Evolutionary conservation across 2,797 vertebrate genomes (phyloP).

Genomic region (Rousettus madagascariensis): DNA sequence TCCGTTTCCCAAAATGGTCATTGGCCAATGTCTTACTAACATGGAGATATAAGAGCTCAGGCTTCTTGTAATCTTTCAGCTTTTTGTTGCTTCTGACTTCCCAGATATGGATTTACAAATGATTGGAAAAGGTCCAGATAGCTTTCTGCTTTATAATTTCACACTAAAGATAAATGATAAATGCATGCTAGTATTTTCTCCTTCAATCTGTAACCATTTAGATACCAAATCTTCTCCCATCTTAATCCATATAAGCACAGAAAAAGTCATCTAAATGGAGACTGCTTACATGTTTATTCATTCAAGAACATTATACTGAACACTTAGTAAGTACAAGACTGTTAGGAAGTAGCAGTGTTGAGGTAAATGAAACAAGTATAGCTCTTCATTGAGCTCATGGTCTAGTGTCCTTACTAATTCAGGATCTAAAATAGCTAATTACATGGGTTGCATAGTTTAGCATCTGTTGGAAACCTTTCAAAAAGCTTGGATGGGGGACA

Average conservation of each 20-base stretch:
- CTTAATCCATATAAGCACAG: not conserved
- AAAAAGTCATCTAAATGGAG: not conserved
- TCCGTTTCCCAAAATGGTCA: not conserved
- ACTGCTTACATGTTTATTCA: not conserved
- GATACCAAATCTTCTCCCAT: not conserved
- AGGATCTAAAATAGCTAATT: slow-evolving; percentile 16
- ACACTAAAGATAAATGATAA: not conserved
- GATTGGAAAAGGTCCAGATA: not conserved
- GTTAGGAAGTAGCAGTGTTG: not conserved
- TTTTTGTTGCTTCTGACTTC: slow-evolving; percentile 19
- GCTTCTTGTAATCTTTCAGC: not conserved
- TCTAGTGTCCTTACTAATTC: not conserved
- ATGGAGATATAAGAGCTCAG: not conserved
- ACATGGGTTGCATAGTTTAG: not conserved
- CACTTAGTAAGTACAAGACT: not conserved
- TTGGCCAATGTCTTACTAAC: not conserved
- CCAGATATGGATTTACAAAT: not conserved
- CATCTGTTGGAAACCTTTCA: not conserved
- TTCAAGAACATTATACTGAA: not conserved
- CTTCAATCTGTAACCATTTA: not conserved
- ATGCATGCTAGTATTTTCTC: not conserved
- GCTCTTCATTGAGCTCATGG: not conserved
- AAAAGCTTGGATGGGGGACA: not conserved
- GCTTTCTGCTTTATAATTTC: slow-evolving; percentile 11
- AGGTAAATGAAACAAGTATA: not conserved